phyloP scores from a whole-genome alignment of 2,113 vertebrate genomes.

The Athene cunicularia region DNA sequence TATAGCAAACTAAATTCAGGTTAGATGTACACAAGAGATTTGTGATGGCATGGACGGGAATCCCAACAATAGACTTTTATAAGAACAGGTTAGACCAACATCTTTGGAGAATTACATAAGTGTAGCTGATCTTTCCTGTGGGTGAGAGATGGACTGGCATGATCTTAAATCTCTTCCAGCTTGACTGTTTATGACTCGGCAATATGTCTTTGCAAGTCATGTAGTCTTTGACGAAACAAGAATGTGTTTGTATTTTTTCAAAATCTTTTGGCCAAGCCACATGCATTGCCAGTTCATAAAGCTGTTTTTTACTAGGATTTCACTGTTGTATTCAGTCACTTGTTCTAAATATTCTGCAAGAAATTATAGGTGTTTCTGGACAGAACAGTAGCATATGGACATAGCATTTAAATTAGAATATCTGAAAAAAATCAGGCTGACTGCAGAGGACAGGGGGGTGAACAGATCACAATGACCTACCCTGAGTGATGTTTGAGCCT shows the following conservation, averaged over 20 bases:
- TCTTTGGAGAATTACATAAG: not conserved
- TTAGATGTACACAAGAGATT: not conserved
- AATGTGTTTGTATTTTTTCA: not conserved
- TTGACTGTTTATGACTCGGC: not conserved
- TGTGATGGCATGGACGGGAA: not conserved
- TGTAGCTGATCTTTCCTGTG: not conserved
- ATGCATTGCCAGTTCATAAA: not conserved
- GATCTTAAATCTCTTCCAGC: not conserved
- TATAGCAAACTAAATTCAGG: not conserved
- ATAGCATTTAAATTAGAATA: not conserved
- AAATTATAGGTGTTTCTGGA: not conserved
- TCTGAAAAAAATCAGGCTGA: not conserved
- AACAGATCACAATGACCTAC: not conserved
- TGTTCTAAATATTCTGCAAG: not conserved
- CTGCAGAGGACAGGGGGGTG: not conserved
- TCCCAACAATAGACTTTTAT: not conserved
- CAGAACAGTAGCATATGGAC: not conserved
- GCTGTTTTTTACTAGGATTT: not conserved
- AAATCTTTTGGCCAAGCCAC: not conserved
- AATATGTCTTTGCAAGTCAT: not conserved
- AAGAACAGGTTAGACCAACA: not conserved
- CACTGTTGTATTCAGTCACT: not conserved
- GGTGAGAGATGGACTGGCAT: not conserved
- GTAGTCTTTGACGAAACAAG: not conserved
- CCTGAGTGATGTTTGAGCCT: not conserved